phyloP scores from a whole-genome alignment of 2,797 vertebrate species.

The Anguilla anguilla region DNA sequence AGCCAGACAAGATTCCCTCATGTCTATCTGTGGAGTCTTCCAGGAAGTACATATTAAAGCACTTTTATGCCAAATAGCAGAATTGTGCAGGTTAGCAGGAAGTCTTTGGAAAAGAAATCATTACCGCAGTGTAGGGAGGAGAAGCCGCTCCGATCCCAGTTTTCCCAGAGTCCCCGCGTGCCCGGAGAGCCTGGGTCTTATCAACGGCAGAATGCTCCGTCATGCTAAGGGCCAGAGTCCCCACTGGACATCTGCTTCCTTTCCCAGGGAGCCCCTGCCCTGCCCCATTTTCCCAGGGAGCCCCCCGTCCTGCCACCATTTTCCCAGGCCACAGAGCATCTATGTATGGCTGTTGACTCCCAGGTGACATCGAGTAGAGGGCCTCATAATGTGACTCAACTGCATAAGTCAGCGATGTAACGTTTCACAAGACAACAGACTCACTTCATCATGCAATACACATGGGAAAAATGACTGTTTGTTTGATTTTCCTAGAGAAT shows the following conservation, averaged over 20 bases:
- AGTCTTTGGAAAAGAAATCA: conserved; percentile 29
- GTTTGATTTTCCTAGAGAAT: neutral
- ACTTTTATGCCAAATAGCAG: conserved; percentile 15
- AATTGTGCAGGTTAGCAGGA: conserved; percentile 25
- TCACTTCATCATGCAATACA: neutral
- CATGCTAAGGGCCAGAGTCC: conserved; percentile 56
- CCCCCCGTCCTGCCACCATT: conserved; percentile 39
- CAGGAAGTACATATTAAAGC: neutral
- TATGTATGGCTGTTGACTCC: conserved; percentile 35
- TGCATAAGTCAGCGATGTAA: conserved; percentile 15
- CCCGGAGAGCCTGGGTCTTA: conserved; percentile 51
- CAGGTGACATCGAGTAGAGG: conserved; percentile 31
- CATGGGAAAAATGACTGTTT: neutral
- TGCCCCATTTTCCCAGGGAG: conserved; percentile 38
- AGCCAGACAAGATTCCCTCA: conserved; percentile 8
- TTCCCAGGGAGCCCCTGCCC: conserved; percentile 67
- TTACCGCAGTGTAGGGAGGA: conserved; percentile 29
- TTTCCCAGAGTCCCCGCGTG: no score
- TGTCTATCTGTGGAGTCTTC: conserved; percentile 28
- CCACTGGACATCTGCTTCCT: conserved; percentile 66
- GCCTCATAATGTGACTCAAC: conserved; percentile 11
- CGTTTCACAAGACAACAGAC: neutral
- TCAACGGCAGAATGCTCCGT: conserved; percentile 59
- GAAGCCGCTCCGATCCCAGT: conserved; percentile 36
- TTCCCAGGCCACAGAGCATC: conserved; percentile 46